These are phyloP conservation scores for Barnardius zonarius DNA, from an alignment of 2,113 vertebrate genomes.

Conservation along the genomic window DNA sequence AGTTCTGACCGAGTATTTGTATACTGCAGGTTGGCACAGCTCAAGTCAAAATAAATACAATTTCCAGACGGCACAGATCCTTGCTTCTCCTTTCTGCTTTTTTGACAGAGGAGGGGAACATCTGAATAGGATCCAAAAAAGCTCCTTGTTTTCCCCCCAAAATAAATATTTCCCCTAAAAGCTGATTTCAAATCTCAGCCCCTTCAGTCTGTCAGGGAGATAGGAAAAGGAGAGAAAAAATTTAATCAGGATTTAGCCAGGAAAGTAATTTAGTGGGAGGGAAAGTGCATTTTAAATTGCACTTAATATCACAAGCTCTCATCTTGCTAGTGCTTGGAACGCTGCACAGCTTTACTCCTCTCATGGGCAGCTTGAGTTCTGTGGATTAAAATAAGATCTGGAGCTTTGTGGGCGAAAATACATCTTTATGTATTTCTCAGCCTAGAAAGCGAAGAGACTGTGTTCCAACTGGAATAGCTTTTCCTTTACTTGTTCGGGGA, in stretches of 20 bases:
- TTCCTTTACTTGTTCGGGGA: constrained; percentile 1
- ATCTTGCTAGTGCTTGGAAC: constrained; percentile 22
- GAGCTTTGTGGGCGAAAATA: constrained; percentile 31
- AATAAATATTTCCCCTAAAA: constrained; percentile 38
- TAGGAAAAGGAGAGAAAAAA: background rate
- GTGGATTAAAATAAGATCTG: constrained; percentile 49
- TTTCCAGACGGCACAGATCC: constrained; percentile 40
- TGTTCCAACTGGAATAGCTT: background rate
- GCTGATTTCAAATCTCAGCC: constrained; percentile 22
- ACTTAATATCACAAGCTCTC: constrained; percentile 48
- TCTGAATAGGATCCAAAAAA: constrained; percentile 20
- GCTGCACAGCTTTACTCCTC: constrained; percentile 18
- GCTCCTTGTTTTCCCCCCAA: background rate
- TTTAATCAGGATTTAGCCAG: constrained; percentile 24
- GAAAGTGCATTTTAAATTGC: constrained; percentile 44
- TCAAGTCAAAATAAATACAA: constrained; percentile 64
- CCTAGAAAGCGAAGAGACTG: background rate
- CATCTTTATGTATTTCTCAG: background rate
- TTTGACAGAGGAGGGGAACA: background rate
- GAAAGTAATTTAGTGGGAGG: constrained; percentile 35
- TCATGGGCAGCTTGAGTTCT: constrained; percentile 11
- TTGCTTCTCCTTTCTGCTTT: constrained; percentile 1
- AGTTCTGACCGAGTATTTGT: constrained; percentile 58
- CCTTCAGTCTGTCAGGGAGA: constrained; percentile 21
- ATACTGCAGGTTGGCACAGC: constrained; percentile 60